Percentiles rank a stretch among this genome's conserved stretches.
These are phyloP conservation scores for Drosophila aff. DNA, from an alignment of 1,140 invertebrate species.

Conservation along the genomic window DNA sequence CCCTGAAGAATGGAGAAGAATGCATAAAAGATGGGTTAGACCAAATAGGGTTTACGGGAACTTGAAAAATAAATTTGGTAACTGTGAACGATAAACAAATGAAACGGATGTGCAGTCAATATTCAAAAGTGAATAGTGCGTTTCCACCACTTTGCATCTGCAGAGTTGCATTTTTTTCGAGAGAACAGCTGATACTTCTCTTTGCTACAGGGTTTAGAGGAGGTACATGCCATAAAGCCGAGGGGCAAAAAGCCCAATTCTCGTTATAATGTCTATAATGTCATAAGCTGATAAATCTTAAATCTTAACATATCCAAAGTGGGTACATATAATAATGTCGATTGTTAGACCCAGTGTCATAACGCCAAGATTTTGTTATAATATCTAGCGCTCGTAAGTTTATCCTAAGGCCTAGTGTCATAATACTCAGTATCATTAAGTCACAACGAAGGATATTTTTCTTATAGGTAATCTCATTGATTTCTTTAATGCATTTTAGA, in stretches of 20 bases:
- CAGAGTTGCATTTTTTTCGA: no score
- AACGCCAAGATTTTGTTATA: background rate
- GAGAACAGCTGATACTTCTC: no score
- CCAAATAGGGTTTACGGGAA: background rate
- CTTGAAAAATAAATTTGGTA: background rate
- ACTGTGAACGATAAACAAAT: background rate
- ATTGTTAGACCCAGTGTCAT: no score
- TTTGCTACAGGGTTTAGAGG: no score
- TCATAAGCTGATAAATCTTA: background rate
- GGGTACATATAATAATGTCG: background rate
- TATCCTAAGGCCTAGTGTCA: background rate
- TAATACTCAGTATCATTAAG: background rate
- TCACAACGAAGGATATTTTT: background rate
- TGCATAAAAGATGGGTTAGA: background rate
- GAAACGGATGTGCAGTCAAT: no score
- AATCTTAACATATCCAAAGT: background rate
- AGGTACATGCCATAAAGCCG: no score
- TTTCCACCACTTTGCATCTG: no score
- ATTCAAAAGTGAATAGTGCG: no score
- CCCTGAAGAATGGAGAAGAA: constrained; percentile 87
- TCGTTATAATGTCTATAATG: background rate
- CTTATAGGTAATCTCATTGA: background rate
- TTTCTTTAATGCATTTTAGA: background rate
- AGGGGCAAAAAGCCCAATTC: background rate
- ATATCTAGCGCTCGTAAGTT: background rate